These are phyloP conservation scores for Lithobates sylvaticus DNA, from an alignment of 2,797 vertebrate species.

Conservation along the genomic window DNA sequence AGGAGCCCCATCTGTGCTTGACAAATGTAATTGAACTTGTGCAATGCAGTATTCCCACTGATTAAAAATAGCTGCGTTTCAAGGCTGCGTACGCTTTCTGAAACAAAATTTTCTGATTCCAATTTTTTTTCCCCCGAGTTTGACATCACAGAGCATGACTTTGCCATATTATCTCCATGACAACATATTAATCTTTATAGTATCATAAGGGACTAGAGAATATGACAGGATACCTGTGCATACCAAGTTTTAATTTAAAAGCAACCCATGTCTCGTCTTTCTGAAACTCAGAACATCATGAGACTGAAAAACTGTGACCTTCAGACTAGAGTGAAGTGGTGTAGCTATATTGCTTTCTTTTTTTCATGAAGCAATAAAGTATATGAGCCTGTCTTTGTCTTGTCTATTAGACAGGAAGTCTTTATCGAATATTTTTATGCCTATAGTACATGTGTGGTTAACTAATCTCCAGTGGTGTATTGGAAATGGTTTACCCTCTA, in stretches of 20 bases:
- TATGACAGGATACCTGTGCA: slow-evolving; percentile 65
- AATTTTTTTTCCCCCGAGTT: slow-evolving; percentile 54
- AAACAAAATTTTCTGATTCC: slow-evolving; percentile 55
- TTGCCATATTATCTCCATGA: slow-evolving; percentile 69
- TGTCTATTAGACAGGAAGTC: slow-evolving; percentile 30
- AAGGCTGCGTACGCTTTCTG: slow-evolving; percentile 37
- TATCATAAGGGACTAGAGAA: slow-evolving; percentile 61
- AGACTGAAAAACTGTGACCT: slow-evolving; percentile 48
- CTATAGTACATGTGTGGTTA: slow-evolving; percentile 20
- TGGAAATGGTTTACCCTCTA: slow-evolving; percentile 29
- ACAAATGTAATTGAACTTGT: slow-evolving; percentile 57
- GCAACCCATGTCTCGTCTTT: slow-evolving; percentile 59
- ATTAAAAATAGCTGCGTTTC: slow-evolving; percentile 57
- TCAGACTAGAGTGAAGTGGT: slow-evolving; percentile 35
- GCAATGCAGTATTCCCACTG: slow-evolving; percentile 37
- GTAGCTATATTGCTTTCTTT: slow-evolving; percentile 3
- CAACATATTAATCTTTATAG: slow-evolving; percentile 71
- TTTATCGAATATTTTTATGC: slow-evolving; percentile 16
- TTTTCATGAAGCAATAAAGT: slow-evolving; percentile 14
- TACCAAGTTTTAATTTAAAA: slow-evolving; percentile 75
- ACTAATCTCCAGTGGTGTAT: slow-evolving; percentile 12
- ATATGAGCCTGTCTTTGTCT: slow-evolving; percentile 33
- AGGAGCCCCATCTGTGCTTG: slow-evolving; percentile 56
- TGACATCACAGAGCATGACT: slow-evolving; percentile 64
- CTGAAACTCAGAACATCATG: slow-evolving; percentile 57